phyloP scores from a whole-genome alignment of 1,140 invertebrate species.

The Coelopa frigida region DNA sequence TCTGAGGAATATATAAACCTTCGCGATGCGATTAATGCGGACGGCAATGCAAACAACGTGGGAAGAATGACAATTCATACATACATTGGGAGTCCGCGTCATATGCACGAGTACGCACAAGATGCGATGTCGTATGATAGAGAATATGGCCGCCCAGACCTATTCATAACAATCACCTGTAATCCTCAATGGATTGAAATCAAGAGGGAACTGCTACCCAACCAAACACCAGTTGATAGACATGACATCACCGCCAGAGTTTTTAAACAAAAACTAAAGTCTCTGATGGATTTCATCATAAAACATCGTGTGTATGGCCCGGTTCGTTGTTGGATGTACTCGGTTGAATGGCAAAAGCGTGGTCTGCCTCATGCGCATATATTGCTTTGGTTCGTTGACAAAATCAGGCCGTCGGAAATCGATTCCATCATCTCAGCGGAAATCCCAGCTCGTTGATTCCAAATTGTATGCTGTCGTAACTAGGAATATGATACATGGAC shows the following conservation, averaged over 20 bases:
- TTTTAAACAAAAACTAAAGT: conserved; percentile 23
- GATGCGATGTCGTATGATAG: conserved; percentile 45
- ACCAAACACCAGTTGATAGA: background rate
- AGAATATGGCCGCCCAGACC: conserved; percentile 41
- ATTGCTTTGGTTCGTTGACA: conserved; percentile 36
- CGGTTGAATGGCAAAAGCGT: conserved; percentile 50
- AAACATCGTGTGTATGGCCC: conserved; percentile 24
- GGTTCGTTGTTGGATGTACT: conserved; percentile 43
- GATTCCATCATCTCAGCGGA: conserved; percentile 49
- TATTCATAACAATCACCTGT: conserved; percentile 9
- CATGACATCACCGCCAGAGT: background rate
- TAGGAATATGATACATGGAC: conserved; percentile 49
- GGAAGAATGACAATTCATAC: conserved; percentile 26
- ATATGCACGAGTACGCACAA: conserved; percentile 46
- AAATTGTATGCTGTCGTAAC: conserved; percentile 34
- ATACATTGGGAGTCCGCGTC: conserved; percentile 23
- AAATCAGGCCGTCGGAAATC: conserved; percentile 41
- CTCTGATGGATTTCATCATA: conserved; percentile 43
- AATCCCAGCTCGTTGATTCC: conserved; percentile 49
- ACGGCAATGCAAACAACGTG: conserved; percentile 16
- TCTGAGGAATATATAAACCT: conserved; percentile 13
- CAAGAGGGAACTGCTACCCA: background rate
- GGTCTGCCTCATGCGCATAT: conserved; percentile 3
- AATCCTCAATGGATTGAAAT: background rate
- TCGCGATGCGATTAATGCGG: conserved; percentile 12